These are phyloP conservation scores for Tenthredo notha DNA, from an alignment of 2,888 invertebrate genomes.

Conservation along the genomic window DNA sequence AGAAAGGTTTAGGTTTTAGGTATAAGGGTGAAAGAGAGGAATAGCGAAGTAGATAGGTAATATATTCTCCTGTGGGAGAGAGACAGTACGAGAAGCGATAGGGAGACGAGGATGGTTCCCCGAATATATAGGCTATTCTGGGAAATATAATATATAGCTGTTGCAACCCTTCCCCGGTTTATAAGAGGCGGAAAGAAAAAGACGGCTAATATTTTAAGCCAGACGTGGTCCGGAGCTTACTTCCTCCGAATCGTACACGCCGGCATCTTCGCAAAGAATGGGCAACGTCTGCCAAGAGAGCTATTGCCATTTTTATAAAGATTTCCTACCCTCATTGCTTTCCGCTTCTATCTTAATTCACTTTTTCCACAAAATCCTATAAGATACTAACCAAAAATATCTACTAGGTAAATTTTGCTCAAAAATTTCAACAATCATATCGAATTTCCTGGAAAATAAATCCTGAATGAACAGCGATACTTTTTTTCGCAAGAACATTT, in stretches of 20 bases:
- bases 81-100: slow-evolving; percentile 16
- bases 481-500: not conserved
- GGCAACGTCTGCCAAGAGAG: slow-evolving; percentile 21
- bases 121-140: slow-evolving; percentile 50
- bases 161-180: slow-evolving; percentile 50
- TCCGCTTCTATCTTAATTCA: not conserved
- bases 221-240: not conserved
- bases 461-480: not conserved
- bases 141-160: slow-evolving; percentile 54
- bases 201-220: slow-evolving; percentile 16
- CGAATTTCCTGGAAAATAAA: not conserved
- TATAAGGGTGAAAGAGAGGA: not conserved
- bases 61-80: slow-evolving; percentile 36
- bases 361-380: not conserved
- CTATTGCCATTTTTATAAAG: slow-evolving; percentile 50
- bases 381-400: not conserved
- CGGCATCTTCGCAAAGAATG: not conserved
- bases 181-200: slow-evolving; percentile 38
- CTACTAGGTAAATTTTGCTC: not conserved
- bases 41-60: slow-evolving; percentile 7
- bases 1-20: not conserved
- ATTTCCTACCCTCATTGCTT: slow-evolving; percentile 40
- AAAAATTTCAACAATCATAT: not conserved
- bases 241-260: not conserved
- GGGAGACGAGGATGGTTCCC: slow-evolving; percentile 43